Evolutionary conservation across 2,888 invertebrate genomes (phyloP), one percentile per base, ranked within the genome.

Genomic region (Isoperla grammatica): DNA sequence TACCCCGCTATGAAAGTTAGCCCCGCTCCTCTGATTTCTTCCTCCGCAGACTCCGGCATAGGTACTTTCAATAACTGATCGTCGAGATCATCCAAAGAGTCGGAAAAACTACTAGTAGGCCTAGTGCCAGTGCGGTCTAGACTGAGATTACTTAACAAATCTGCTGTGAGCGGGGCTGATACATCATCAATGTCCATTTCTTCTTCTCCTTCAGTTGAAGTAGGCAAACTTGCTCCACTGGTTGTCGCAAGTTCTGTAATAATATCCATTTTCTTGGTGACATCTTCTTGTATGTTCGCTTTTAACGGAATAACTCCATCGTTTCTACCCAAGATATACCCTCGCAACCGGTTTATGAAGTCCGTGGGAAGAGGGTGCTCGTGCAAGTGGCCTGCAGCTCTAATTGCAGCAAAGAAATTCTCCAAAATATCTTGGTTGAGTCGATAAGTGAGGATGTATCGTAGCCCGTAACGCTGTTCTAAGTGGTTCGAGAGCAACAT

Each of bases 351-450:
- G 17, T 11, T 17, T 2, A 5, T 11, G 45, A 45, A 45, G 5
- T 45, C 45, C 6, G 19, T 45, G 2, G 45, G 45, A 6, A 45
- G 45, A 5, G 45, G 45, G 17, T 45, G 45, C 15, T 45, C 45
- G 17, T 45, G 45, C 11, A 45, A 45, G 17, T 17, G 19, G 11
- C 45, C 45, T 11, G 45, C 45, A 15, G 45, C 15, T 17, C 45
- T 13, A 17, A 45, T 45, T 2, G 19, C 45, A 17, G 45, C n/a
- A 45, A 45, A 45, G 19, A 45, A 17, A 19, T 45, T 19, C 45
- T 42, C 42, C n/a, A 45, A 17, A 17, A 45, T 17, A 45, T 45
- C 45, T 45, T 45, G 45, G 19, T 45, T 45, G 17, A 45, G 29
- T 19, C 45, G 15, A 17, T 45, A 45, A 2, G 45, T 45, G n/a